A percentile compares a stretch with the other conserved stretches of the same genome.
These are phyloP conservation scores for Pygoscelis antarcticus DNA, from an alignment of 2,113 vertebrate species.

Conservation along the genomic window DNA sequence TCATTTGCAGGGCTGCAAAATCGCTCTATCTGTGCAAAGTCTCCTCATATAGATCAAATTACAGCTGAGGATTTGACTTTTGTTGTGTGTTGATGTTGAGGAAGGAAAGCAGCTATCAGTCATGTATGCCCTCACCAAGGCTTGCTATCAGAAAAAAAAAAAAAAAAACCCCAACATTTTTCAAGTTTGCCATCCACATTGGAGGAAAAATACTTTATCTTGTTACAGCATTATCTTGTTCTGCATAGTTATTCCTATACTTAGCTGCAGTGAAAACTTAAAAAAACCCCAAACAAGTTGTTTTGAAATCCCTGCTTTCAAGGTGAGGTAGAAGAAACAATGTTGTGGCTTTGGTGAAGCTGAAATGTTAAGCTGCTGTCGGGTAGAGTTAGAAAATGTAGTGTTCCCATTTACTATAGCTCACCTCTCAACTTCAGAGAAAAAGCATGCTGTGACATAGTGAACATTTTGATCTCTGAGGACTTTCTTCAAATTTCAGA, in stretches of 20 bases:
- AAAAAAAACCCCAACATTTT: background rate
- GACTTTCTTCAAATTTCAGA: conserved; percentile 50
- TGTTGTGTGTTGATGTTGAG: background rate
- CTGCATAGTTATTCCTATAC: background rate
- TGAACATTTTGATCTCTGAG: conserved; percentile 51
- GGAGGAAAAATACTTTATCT: background rate
- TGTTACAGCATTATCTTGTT: background rate
- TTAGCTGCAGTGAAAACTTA: background rate
- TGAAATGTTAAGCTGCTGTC: background rate
- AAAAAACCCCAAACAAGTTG: background rate
- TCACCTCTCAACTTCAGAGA: conserved; percentile 34
- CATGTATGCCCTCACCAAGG: background rate
- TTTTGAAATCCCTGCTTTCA: background rate
- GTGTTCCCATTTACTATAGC: background rate
- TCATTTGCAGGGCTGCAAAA: background rate
- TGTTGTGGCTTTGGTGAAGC: background rate
- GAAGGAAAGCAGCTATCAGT: background rate
- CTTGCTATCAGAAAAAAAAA: background rate
- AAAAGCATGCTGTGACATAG: conserved; percentile 17
- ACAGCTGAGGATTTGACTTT: background rate
- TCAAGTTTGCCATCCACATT: background rate
- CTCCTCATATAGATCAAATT: background rate
- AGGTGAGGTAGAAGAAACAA: background rate
- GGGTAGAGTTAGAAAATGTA: background rate
- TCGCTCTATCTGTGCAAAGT: background rate